Base-by-base conservation (phyloP, 30 jellyfish, hydroid and myxozoan genomes). In the Nemopilema nomurai region DNA sequence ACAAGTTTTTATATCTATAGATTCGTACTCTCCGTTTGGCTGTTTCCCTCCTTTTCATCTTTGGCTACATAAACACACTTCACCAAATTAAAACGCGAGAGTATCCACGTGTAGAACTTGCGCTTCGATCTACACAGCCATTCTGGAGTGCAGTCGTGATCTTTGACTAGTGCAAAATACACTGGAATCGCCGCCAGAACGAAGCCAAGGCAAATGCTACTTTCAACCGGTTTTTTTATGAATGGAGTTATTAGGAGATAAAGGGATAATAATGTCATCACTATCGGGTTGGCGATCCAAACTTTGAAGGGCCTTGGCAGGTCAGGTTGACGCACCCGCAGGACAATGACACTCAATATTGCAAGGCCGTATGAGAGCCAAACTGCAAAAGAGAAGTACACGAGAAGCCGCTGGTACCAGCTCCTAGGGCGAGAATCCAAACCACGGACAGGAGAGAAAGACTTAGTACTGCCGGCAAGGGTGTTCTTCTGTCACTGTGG, bases 401-500 rank as follows among this genome's bases (percentile, higher is more conserved):
- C 3, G 1, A 81, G 29, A n/a, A 81, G 74, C 1, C 25, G 16
- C 16, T 62, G 70, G 53, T 62, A 28, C 90, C 85, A 8, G 95
- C 64, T 26, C 80, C 88, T 23, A 90, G 91, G 6, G 69, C 28
- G 66, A 91, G 90, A 30, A 76, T 51, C 81, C 91, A 64, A 32
- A 86, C 18, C 18, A 82, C 67, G 7, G 90, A n/a, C 23, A 86
- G 49, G 8, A 77, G 20, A 17, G 69, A 66, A 19, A 91, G 28
- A 20, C 41, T 19, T 16, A 71, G 3, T 16, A 86, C 75, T 16
- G 96, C 96, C 18, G 96, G 92, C 18, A 67, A 26, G 8, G 96
- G 97, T 32, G 92, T 84, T 49, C 68, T 77, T 28, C 94, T 57
- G 19, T 79, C 69, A 25, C 57, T 74, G 31, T 90, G 92, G 53